Conservation (phyloP, 2,888 invertebrate species). For the Amblyteles armatorius region DNA sequence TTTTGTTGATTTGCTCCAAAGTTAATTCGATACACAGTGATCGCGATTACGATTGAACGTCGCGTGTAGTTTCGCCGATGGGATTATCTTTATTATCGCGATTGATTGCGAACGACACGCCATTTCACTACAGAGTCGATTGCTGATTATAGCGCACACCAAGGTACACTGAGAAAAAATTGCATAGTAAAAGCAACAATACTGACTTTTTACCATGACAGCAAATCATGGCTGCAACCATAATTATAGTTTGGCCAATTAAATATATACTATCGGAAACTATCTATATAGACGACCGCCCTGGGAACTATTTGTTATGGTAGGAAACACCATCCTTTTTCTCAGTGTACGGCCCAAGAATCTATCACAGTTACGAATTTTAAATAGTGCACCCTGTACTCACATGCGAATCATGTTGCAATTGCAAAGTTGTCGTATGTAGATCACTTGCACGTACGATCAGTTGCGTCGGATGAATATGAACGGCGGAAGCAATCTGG, state of each 20-base stretch:
- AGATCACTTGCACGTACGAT: conserved; percentile 1
- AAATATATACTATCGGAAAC: too few relatives aligned
- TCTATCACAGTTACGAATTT: neutral
- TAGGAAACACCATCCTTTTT: too few relatives aligned
- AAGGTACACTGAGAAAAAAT: neutral
- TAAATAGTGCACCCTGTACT: conserved; percentile 34
- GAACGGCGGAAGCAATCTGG: conserved; percentile 14
- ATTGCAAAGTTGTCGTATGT: neutral
- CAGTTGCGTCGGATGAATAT: conserved; percentile 15
- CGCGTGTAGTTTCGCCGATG: neutral
- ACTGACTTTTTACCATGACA: too few relatives aligned
- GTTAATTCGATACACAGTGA: neutral
- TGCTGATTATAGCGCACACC: neutral
- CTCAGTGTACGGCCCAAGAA: neutral
- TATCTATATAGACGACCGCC: too few relatives aligned
- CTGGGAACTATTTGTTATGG: too few relatives aligned
- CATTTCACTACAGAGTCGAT: neutral
- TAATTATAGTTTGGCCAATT: too few relatives aligned
- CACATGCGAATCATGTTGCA: conserved; percentile 54
- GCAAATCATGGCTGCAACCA: too few relatives aligned
- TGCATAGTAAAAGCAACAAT: too few relatives aligned
- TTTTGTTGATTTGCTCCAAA: neutral
- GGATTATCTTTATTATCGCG: neutral
- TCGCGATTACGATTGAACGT: neutral
- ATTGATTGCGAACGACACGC: neutral